Conservation (phyloP, 2,113 vertebrate species). For the Ictalurus furcatus region DNA sequence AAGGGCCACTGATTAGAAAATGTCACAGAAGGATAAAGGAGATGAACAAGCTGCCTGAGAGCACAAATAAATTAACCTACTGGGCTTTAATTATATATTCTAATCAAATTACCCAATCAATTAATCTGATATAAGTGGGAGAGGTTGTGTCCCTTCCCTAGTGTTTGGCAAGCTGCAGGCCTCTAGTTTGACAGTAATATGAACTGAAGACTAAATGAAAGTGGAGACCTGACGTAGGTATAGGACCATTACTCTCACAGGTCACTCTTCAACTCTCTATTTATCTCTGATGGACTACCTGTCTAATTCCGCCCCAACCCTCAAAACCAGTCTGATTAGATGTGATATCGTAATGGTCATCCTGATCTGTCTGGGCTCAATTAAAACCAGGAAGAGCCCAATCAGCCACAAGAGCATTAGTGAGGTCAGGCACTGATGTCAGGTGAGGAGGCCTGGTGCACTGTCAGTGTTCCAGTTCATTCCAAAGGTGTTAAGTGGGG, state of each 20-base stretch:
- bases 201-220: slow-evolving; percentile 20
- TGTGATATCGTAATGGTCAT: background rate
- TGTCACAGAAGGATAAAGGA: slow-evolving; percentile 26
- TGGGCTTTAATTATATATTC: slow-evolving; percentile 58
- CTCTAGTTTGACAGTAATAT: slow-evolving; percentile 36
- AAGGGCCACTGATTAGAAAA: slow-evolving; percentile 32
- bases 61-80: slow-evolving; percentile 48
- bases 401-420: background rate
- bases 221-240: background rate
- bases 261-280: background rate
- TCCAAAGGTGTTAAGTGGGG: background rate
- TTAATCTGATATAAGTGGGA: slow-evolving; percentile 51
- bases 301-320: background rate
- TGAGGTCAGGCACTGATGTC: background rate
- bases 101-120: slow-evolving; percentile 56
- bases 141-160: slow-evolving; percentile 25
- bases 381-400: background rate
- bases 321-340: slow-evolving; percentile 10
- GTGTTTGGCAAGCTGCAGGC: slow-evolving; percentile 33
- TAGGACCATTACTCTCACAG: slow-evolving; percentile 8
- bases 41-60: slow-evolving; percentile 43
- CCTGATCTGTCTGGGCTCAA: background rate
- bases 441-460: background rate
- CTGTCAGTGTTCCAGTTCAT: background rate
- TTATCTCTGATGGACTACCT: background rate